Conservation (phyloP, 2,888 invertebrate species). For the Stegophylla sp. region DNA sequence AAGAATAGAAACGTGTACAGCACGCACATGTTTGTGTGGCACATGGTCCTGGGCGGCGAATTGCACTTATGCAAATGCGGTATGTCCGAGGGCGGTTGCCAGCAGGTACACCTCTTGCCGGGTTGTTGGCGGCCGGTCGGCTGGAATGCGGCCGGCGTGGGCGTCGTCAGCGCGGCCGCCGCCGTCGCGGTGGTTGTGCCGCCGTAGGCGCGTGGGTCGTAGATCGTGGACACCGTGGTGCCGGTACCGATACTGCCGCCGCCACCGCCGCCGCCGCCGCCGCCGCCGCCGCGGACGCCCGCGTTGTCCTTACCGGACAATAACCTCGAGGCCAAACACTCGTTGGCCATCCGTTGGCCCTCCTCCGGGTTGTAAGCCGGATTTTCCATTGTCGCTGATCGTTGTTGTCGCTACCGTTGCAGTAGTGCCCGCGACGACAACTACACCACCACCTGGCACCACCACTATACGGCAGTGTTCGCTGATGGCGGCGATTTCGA, state of each 20-base stretch:
- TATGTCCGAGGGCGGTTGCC: slow-evolving; percentile 55
- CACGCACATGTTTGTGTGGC: slow-evolving; percentile 56
- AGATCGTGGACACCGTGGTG: slow-evolving; percentile 60
- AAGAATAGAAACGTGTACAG: slow-evolving; percentile 57
- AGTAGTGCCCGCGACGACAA: too few species aligned
- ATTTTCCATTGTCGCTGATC: slow-evolving; percentile 50
- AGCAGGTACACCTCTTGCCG: slow-evolving; percentile 55
- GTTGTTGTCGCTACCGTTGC: neutral
- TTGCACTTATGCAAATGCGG: slow-evolving; percentile 58
- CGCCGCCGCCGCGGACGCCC: slow-evolving; percentile 40
- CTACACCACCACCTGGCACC: too few species aligned
- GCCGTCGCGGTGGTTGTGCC: slow-evolving; percentile 16
- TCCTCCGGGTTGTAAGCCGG: slow-evolving; percentile 58
- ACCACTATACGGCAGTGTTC: too few species aligned
- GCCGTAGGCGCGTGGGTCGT: slow-evolving; percentile 60
- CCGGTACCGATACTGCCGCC: slow-evolving; percentile 22
- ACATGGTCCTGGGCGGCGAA: slow-evolving; percentile 57
- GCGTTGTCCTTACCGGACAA: slow-evolving; percentile 57
- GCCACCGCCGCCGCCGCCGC: slow-evolving; percentile 29
- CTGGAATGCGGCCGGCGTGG: slow-evolving; percentile 57
- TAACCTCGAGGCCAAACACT: slow-evolving; percentile 58
- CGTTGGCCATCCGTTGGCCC: slow-evolving; percentile 57
- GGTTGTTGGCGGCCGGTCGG: slow-evolving; percentile 25
- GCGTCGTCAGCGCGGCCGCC: slow-evolving; percentile 22
- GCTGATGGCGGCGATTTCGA: too few species aligned